phyloP scores from a whole-genome alignment of 92 coral and sea anemone genomes.

The Hydrozoanthus gracilis region DNA sequence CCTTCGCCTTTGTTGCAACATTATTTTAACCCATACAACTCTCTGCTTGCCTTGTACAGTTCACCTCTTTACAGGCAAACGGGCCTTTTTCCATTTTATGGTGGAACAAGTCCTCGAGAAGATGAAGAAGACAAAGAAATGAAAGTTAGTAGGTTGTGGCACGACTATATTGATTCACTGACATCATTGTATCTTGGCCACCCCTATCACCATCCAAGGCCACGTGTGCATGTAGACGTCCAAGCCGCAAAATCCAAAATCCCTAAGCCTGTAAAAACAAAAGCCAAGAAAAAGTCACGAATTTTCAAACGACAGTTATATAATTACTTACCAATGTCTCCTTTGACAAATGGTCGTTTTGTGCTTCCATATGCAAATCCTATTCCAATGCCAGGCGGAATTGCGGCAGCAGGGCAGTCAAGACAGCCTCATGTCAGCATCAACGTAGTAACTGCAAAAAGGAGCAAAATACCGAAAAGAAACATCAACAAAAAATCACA shows the following conservation, averaged over 20 bases:
- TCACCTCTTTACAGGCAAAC: slow-evolving; percentile 14
- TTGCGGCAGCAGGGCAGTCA: slow-evolving; percentile 44
- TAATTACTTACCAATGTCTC: slow-evolving; percentile 61
- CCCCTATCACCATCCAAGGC: slow-evolving; percentile 72
- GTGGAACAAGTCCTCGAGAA: slow-evolving; percentile 30
- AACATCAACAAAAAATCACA: slow-evolving; percentile 4
- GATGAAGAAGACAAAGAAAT: slow-evolving; percentile 47
- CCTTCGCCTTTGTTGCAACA: slow-evolving; percentile 34
- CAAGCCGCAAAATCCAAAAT: slow-evolving; percentile 92
- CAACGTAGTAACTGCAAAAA: slow-evolving; percentile 53
- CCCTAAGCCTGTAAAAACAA: slow-evolving; percentile 58
- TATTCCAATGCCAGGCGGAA: background rate
- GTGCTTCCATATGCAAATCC: slow-evolving; percentile 45
- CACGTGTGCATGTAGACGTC: slow-evolving; percentile 89
- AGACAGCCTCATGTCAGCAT: slow-evolving; percentile 58
- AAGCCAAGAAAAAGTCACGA: slow-evolving; percentile 42
- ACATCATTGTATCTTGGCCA: slow-evolving; percentile 55
- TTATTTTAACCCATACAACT: background rate
- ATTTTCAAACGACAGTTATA: slow-evolving; percentile 69
- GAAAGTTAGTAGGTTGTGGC: slow-evolving; percentile 32
- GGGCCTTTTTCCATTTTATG: slow-evolving; percentile 23
- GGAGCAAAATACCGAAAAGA: slow-evolving; percentile 34
- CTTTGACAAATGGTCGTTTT: slow-evolving; percentile 55
- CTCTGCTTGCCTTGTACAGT: background rate
- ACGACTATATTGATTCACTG: slow-evolving; percentile 38